Evolutionary conservation across 2,888 invertebrate genomes (phyloP).

Genomic region (Oscheius onirici): DNA sequence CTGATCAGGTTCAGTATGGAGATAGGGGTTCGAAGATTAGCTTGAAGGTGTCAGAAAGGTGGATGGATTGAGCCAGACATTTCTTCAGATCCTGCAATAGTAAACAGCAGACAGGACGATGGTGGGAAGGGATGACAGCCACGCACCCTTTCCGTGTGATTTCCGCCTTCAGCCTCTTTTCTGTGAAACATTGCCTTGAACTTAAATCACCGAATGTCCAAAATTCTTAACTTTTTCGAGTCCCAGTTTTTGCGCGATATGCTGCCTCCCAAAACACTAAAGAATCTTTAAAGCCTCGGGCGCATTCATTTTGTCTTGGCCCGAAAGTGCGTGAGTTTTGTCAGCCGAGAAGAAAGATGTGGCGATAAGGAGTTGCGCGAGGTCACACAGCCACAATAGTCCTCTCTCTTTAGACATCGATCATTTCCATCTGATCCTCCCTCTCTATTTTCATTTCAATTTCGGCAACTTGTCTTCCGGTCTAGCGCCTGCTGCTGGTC

Average conservation of each 20-base stretch:
- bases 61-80: slow-evolving; percentile 11
- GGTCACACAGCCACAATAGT: slow-evolving; percentile 17
- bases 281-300: slow-evolving; percentile 26
- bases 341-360: slow-evolving; percentile 4
- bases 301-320: slow-evolving; percentile 8
- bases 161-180: neutral
- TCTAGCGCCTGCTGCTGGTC: too few relatives aligned
- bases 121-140: slow-evolving; percentile 5
- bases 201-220: neutral
- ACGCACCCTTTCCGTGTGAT: neutral
- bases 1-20: neutral
- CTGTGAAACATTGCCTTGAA: neutral
- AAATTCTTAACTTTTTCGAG: neutral
- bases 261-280: neutral
- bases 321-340: neutral
- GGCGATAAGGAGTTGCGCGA: slow-evolving; percentile 20
- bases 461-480: neutral
- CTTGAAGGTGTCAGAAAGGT: neutral
- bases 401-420: slow-evolving; percentile 9
- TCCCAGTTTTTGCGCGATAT: neutral
- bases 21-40: neutral
- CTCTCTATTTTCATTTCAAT: neutral
- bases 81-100: slow-evolving; percentile 12
- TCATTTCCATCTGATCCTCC: neutral
- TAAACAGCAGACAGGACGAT: slow-evolving; percentile 10